Base-by-base conservation (phyloP, 1,140 invertebrate genomes). In the Drosophila nasuta region DNA sequence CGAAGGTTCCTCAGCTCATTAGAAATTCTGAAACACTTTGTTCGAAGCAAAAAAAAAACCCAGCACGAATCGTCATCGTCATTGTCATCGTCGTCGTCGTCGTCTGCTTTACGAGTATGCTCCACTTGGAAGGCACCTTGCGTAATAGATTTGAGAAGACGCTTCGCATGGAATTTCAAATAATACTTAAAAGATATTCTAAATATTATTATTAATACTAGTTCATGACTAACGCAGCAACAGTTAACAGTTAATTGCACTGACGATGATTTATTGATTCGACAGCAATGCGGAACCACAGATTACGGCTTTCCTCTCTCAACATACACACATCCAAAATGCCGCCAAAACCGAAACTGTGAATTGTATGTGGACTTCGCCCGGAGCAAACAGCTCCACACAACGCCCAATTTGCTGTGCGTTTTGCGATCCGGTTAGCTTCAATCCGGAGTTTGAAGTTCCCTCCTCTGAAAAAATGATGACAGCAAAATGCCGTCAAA, bases 261-360 rank as follows among this genome's bases (percentile, higher is more conserved):
- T 8, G 33, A 57, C 13, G 49, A 69, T 81, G 56, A 72, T 58
- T 72, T 62, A 75, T 72, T 66, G 52, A 70, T 74, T 63, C 20
- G 46, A 43, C 65, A 87, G 72, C 82, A 87, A 86, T 87, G 82
- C 82, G 82, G 82, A 86, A 86, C 82, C 76, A 75, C 68, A 77
- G 79, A 68, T 76, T 77, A 79, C 58, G 64, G 74, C 41, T 74
- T 72, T 46, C 46, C 46, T 65, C 49, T 20, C 20, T 25, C 20
- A 25, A 25, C 20, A 17, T 17, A 25, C 20, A 25, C 20, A 52
- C 8, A 25, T 17, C 66, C 51, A 56, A 52, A 46, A 49, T 70
- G 54, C 69, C 82, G 54, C 71, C 73, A 71, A 75, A 64, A 57
- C 71, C 73, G 68, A 75, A 64, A 57, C n/a, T 43, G n/a, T 41